Evolutionary conservation across 2,797 vertebrate genomes (phyloP).

Genomic region (Malacoraja senta): DNA sequence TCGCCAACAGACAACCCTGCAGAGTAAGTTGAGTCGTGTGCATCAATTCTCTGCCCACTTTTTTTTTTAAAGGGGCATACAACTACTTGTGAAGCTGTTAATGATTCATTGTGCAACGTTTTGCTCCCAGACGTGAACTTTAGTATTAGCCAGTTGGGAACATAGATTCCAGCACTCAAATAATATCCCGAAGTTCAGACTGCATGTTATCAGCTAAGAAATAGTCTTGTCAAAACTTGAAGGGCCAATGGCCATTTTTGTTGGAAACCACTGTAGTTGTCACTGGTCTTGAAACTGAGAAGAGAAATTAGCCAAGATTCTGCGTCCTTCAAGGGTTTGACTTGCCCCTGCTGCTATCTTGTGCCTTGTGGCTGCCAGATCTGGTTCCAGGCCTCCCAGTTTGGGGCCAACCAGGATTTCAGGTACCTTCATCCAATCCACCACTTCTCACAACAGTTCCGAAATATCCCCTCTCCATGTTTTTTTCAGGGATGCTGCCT

Average conservation of each 20-base stretch:
- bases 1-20: constrained; percentile 77
- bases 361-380: too few relatives aligned
- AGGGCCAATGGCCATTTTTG: background rate
- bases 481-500: too few relatives aligned
- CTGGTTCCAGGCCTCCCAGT: too few relatives aligned
- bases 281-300: background rate
- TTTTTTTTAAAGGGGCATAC: background rate
- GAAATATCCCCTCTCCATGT: too few relatives aligned
- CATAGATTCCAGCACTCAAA: background rate
- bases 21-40: constrained; percentile 67
- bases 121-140: background rate
- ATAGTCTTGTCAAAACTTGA: background rate
- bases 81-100: background rate
- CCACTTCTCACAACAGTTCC: too few relatives aligned
- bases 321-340: background rate
- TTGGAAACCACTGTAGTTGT: background rate
- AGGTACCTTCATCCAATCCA: too few relatives aligned
- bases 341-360: too few relatives aligned
- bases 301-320: background rate
- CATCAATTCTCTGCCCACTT: background rate
- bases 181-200: background rate
- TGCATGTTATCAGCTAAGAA: background rate
- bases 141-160: background rate
- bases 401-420: too few relatives aligned
- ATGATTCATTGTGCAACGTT: background rate